These are phyloP conservation scores for Mythimna impura DNA, from an alignment of 2,888 invertebrate genomes.

Conservation along the genomic window DNA sequence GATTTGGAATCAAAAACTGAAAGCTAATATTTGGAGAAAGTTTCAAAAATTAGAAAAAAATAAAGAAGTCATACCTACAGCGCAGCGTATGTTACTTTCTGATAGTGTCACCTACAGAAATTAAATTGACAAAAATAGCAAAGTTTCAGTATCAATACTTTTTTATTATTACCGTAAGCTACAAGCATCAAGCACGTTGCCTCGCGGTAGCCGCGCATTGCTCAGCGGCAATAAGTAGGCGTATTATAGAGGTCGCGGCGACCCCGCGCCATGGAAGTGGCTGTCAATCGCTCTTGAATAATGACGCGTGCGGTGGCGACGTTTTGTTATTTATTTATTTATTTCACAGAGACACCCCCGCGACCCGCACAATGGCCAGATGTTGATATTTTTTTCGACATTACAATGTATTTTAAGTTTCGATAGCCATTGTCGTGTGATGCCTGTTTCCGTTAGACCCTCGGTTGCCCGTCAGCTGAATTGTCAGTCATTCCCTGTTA, in stretches of 20 bases:
- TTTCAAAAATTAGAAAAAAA: background rate
- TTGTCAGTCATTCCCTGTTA: conserved; percentile 60
- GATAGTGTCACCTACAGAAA: background rate
- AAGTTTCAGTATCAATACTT: background rate
- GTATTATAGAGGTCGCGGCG: conserved; percentile 85
- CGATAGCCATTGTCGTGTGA: conserved; percentile 79
- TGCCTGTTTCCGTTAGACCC: conserved; percentile 82
- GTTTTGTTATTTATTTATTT: conserved; percentile 88
- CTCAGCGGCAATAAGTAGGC: conserved; percentile 86
- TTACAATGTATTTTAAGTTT: conserved; percentile 88
- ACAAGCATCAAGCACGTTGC: conserved; percentile 49
- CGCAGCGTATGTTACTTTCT: no score
- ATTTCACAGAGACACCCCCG: conserved; percentile 84
- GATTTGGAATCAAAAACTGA: background rate
- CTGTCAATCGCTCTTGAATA: conserved; percentile 89
- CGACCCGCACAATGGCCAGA: conserved; percentile 87
- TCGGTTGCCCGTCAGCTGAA: conserved; percentile 62
- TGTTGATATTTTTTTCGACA: conserved; percentile 88
- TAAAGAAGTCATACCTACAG: background rate
- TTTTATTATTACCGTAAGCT: background rate
- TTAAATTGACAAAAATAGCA: no score
- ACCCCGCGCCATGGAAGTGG: conserved; percentile 82
- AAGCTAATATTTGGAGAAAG: background rate
- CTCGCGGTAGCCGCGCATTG: conserved; percentile 57
- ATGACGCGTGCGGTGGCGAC: conserved; percentile 89